Evolutionary conservation across 2,888 invertebrate genomes (phyloP).

Genomic region (Agrilus mali): DNA sequence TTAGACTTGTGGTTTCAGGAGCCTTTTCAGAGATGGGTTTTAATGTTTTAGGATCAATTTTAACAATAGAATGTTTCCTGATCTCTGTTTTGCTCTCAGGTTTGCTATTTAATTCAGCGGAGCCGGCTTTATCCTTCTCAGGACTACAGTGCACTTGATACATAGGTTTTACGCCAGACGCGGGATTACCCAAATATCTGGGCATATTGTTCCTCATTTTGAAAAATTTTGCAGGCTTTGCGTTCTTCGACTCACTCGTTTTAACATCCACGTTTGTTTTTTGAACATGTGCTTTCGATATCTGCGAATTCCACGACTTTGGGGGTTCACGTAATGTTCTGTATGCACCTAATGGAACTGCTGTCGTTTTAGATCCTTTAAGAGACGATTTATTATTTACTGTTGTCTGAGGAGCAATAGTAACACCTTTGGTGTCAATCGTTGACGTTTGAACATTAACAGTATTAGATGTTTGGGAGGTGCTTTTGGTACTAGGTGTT

Average conservation of each 20-base stretch:
- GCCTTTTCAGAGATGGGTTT: slow-evolving; percentile 37
- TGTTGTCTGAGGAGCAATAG: slow-evolving; percentile 8
- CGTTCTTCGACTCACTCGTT: slow-evolving; percentile 24
- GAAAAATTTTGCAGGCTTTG: slow-evolving; percentile 42
- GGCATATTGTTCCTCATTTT: slow-evolving; percentile 43
- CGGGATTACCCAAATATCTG: slow-evolving; percentile 42
- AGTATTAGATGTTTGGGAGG: not conserved
- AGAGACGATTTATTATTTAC: slow-evolving; percentile 12
- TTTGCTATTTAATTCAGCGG: slow-evolving; percentile 11
- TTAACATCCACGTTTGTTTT: slow-evolving; percentile 20
- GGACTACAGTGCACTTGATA: slow-evolving; percentile 36
- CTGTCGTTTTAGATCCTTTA: slow-evolving; percentile 24
- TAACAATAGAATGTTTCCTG: slow-evolving; percentile 34
- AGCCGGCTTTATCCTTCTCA: slow-evolving; percentile 27
- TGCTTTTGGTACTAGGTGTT: not conserved
- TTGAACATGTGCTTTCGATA: slow-evolving; percentile 36
- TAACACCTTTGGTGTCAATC: slow-evolving; percentile 21
- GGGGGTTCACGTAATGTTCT: slow-evolving; percentile 47
- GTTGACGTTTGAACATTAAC: not conserved
- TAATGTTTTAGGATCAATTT: slow-evolving; percentile 46
- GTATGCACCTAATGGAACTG: slow-evolving; percentile 35
- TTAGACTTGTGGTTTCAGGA: slow-evolving; percentile 28
- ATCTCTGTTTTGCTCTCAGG: slow-evolving; percentile 24
- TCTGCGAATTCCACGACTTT: slow-evolving; percentile 47
- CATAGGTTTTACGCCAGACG: slow-evolving; percentile 47